Conservation (phyloP, 2,113 vertebrate genomes). For the Jaculus jaculus region DNA sequence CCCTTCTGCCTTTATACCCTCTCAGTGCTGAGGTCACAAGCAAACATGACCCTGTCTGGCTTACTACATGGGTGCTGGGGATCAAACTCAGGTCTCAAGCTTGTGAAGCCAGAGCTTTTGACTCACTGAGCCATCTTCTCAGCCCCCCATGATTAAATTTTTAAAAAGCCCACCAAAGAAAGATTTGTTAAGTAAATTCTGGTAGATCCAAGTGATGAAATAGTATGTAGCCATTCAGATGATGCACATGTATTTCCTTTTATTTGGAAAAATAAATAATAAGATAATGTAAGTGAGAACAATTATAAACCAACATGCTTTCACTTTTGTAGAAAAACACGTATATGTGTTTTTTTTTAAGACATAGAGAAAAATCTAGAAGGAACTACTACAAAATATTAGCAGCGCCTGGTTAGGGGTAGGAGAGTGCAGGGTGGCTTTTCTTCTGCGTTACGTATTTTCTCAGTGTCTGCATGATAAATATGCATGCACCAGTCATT, state of each 20-base stretch:
- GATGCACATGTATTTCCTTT: constrained; percentile 6
- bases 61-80: too few relatives aligned
- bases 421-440: background rate
- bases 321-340: constrained; percentile 40
- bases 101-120: too few relatives aligned
- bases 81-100: too few relatives aligned
- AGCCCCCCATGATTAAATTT: constrained; percentile 26
- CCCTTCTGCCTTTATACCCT: too few relatives aligned
- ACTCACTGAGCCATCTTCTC: too few relatives aligned
- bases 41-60: too few relatives aligned
- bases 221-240: constrained; percentile 6
- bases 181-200: constrained; percentile 38
- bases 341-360: background rate
- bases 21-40: too few relatives aligned
- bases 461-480: constrained; percentile 6
- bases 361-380: background rate
- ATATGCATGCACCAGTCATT: background rate
- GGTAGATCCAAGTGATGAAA: background rate
- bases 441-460: constrained; percentile 27
- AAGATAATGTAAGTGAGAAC: constrained; percentile 3
- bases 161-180: background rate
- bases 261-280: too few relatives aligned
- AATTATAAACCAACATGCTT: background rate
- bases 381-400: background rate
- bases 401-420: background rate